Conservation (phyloP, 2,797 vertebrate genomes). For the Telmatherina bonti region DNA sequence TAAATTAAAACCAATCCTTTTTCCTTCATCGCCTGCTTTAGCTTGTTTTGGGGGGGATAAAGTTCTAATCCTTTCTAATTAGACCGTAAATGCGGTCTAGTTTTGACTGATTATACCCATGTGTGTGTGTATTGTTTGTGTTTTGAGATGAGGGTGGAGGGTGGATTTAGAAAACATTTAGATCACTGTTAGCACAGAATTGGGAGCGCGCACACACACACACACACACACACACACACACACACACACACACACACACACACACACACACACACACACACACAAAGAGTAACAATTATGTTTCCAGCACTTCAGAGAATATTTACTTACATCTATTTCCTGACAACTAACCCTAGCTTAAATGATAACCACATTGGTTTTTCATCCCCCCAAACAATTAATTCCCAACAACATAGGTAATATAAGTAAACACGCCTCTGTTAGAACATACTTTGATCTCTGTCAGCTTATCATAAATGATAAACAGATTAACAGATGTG, state of each 20-base stretch:
- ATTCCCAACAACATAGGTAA: neutral
- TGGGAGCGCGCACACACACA: slow-evolving; percentile 25
- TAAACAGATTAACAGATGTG: neutral
- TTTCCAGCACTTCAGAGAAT: slow-evolving; percentile 23
- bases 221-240: slow-evolving; percentile 38
- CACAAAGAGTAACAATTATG: too few species aligned
- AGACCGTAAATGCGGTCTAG: slow-evolving; percentile 5
- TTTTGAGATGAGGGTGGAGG: slow-evolving; percentile 29
- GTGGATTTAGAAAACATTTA: slow-evolving; percentile 45
- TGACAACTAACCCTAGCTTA: neutral
- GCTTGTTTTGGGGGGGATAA: neutral
- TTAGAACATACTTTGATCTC: slow-evolving; percentile 35
- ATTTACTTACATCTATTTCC: slow-evolving; percentile 2
- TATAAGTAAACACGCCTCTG: neutral
- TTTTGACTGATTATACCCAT: slow-evolving; percentile 21
- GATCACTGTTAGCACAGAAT: slow-evolving; percentile 65
- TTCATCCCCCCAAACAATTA: neutral
- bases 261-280: slow-evolving; percentile 18
- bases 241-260: slow-evolving; percentile 34
- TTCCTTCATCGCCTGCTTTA: neutral
- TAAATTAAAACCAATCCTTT: neutral
- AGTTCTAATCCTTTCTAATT: slow-evolving; percentile 23
- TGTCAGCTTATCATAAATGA: slow-evolving; percentile 26
- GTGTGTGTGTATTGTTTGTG: slow-evolving; percentile 17
- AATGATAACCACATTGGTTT: neutral